A percentile compares a stretch with the other conserved stretches of the same genome.
Evolutionary conservation across 2,888 invertebrate species (phyloP).

Genomic region (Drosophila nigricruria): DNA sequence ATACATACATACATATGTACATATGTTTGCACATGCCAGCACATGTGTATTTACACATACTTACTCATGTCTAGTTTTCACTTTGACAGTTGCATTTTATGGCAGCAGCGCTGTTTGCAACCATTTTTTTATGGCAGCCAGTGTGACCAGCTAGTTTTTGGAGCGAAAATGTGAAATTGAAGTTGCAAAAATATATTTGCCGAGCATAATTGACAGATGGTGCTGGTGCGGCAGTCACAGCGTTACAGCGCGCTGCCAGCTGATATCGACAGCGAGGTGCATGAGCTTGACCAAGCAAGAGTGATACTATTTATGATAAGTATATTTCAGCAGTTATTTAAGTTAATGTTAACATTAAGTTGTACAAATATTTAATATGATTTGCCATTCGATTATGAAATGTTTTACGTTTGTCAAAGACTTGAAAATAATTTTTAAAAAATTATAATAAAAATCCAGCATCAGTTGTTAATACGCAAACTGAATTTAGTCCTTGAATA

Average conservation of each 20-base stretch:
- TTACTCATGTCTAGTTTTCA: constrained; percentile 4
- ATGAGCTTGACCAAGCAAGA: not conserved
- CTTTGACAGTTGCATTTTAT: constrained; percentile 20
- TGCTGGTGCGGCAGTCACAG: not conserved
- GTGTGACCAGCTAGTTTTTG: constrained; percentile 6
- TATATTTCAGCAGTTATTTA: not conserved
- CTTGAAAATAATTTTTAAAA: not conserved
- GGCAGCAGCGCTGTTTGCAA: constrained; percentile 7
- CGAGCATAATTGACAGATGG: constrained; percentile 1
- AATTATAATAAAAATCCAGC: not conserved
- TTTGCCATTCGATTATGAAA: not conserved
- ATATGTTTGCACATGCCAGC: not conserved
- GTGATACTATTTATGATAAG: not conserved
- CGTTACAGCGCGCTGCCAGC: not conserved
- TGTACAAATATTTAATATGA: not conserved
- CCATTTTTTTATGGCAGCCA: not conserved
- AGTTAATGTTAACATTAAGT: not conserved
- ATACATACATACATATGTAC: not conserved
- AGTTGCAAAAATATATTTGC: not conserved
- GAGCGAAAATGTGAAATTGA: not conserved
- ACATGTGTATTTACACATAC: constrained; percentile 2
- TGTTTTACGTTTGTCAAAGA: not conserved
- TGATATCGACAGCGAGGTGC: not conserved
- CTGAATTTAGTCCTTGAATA: no score
- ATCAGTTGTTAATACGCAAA: no score